A percentile compares a stretch with the other conserved stretches of the same genome.
These are phyloP conservation scores for Frieseomelitta varia DNA, from an alignment of 1,140 invertebrate genomes.

Conservation along the genomic window DNA sequence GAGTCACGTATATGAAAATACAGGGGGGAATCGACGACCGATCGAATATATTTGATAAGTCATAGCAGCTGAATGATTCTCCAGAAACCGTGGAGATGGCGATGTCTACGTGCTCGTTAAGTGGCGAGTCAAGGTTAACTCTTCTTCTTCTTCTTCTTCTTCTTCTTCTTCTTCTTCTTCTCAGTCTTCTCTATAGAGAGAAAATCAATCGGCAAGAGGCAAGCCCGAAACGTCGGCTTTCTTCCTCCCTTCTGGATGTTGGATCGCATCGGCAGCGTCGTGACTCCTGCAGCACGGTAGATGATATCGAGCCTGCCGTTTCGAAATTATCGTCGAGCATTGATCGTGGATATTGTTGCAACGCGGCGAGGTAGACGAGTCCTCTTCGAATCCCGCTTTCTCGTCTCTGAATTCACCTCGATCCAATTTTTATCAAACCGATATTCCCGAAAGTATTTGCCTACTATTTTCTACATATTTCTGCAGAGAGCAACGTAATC, in stretches of 20 bases:
- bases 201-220: constrained; percentile 70
- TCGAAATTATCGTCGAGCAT: constrained; percentile 71
- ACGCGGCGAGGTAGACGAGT: constrained; percentile 44
- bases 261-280: constrained; percentile 63
- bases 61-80: constrained; percentile 32
- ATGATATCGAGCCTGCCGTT: constrained; percentile 69
- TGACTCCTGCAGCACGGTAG: constrained; percentile 65
- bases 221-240: constrained; percentile 71
- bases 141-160: not conserved
- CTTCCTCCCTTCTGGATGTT: constrained; percentile 56
- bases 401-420: not conserved
- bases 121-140: not conserved
- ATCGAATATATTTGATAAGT: constrained; percentile 48
- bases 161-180: too few relatives aligned
- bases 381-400: constrained; percentile 47
- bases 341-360: constrained; percentile 71
- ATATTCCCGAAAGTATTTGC: not conserved
- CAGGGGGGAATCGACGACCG: constrained; percentile 18
- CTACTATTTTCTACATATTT: not conserved
- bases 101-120: constrained; percentile 54
- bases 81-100: constrained; percentile 13
- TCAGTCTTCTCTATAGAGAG: not conserved
- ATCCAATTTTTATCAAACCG: not conserved
- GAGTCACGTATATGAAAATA: constrained; percentile 49
- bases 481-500: not conserved